Evolutionary conservation across 2,113 vertebrate genomes (phyloP).

Genomic region (Notiomystis cincta): DNA sequence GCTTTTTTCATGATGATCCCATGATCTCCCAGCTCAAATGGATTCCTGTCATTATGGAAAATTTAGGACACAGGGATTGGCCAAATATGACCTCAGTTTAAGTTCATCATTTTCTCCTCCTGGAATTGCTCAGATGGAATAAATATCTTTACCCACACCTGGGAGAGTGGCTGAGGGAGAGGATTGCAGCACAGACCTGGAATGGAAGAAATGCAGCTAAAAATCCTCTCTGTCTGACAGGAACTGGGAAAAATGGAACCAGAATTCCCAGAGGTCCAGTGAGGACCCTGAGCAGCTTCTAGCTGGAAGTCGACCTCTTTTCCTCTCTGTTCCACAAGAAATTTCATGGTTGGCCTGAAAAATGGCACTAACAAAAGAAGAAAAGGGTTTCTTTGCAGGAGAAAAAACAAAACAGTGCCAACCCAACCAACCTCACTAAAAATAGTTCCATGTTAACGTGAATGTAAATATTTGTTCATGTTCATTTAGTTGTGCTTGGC

Average conservation of each 20-base stretch:
- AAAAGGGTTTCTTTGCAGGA: background rate
- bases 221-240: background rate
- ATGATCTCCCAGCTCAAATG: background rate
- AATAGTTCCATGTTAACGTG: fast-evolving
- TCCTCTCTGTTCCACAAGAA: background rate
- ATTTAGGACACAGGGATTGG: background rate
- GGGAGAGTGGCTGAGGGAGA: background rate
- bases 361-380: background rate
- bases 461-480: background rate
- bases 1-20: background rate
- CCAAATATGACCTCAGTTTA: slow-evolving; percentile 18
- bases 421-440: fast-evolving
- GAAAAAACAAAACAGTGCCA: background rate
- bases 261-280: background rate
- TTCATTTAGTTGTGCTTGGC: background rate
- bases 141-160: background rate
- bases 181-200: background rate
- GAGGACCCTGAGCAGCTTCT: background rate
- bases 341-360: background rate
- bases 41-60: background rate
- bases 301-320: background rate
- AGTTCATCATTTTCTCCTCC: slow-evolving; percentile 22
- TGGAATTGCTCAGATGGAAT: slow-evolving; percentile 24
- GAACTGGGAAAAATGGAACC: background rate
- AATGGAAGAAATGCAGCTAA: background rate